These are phyloP conservation scores for Pyralis farinalis DNA, from an alignment of 2,888 invertebrate genomes.

Conservation along the genomic window DNA sequence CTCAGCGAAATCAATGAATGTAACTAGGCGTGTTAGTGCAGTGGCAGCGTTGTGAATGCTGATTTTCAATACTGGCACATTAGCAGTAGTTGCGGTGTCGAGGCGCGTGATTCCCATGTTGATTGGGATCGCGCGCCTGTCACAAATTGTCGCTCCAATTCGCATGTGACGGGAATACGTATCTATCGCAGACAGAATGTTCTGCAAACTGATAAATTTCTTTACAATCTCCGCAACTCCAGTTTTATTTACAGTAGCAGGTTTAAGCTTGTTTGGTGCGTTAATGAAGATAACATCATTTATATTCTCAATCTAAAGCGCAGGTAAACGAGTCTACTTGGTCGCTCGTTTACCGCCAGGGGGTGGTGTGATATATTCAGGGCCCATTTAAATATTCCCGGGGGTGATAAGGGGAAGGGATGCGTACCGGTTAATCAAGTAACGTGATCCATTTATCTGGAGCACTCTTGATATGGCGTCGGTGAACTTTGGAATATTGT, in stretches of 20 bases:
- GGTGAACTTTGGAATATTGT: constrained; percentile 73
- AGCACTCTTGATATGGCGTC: constrained; percentile 74
- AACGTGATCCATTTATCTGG: constrained; percentile 80
- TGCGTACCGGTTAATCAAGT: constrained; percentile 78
- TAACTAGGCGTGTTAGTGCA: constrained; percentile 41
- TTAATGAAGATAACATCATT: constrained; percentile 67
- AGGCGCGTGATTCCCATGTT: constrained; percentile 70
- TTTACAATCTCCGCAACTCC: constrained; percentile 4
- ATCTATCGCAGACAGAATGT: constrained; percentile 17
- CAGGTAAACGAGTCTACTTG: constrained; percentile 62
- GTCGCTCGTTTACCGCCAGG: constrained; percentile 57
- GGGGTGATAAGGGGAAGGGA: constrained; percentile 76
- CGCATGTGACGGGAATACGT: constrained; percentile 58
- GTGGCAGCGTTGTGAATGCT: constrained; percentile 49
- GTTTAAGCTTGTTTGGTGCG: constrained; percentile 34
- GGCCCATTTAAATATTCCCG: constrained; percentile 79
- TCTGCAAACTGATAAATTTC: constrained; percentile 3
- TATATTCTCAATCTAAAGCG: constrained; percentile 59
- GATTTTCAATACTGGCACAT: constrained; percentile 68
- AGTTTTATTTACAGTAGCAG: constrained; percentile 20
- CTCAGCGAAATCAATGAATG: constrained; percentile 48
- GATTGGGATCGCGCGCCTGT: constrained; percentile 65
- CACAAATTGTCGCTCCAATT: constrained; percentile 73
- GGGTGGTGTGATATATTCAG: constrained; percentile 76
- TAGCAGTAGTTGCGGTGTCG: constrained; percentile 63